These are phyloP conservation scores for Premnoplex brunnescens DNA, from an alignment of 2,797 vertebrate species.

Conservation along the genomic window DNA sequence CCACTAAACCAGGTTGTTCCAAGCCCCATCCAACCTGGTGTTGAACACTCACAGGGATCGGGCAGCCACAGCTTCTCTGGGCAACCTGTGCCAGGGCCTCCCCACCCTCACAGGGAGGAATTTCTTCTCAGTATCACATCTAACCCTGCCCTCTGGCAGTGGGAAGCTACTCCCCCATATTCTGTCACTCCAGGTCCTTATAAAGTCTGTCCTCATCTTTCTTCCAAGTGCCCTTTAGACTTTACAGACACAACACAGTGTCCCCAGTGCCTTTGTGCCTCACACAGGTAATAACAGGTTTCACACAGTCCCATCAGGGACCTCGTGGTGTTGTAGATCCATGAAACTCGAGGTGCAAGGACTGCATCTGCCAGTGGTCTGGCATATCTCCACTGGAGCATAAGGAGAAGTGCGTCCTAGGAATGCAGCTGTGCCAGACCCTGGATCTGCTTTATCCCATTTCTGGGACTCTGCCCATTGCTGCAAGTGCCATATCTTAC, in stretches of 20 bases:
- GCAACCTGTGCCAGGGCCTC: neutral
- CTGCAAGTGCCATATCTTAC: neutral
- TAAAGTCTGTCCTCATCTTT: neutral
- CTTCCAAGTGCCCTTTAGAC: too few species aligned
- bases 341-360: fast-evolving
- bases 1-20: fast-evolving
- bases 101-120: neutral
- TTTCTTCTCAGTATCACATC: neutral
- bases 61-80: neutral
- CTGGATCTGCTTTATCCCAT: fast-evolving
- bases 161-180: neutral
- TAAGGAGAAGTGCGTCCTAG: neutral
- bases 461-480: neutral
- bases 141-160: fast-evolving
- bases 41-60: neutral
- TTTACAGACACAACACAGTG: neutral
- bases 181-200: neutral
- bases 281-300: fast-evolving
- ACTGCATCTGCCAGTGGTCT: too few species aligned
- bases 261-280: neutral
- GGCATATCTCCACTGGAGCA: neutral
- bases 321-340: fast-evolving
- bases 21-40: fast-evolving
- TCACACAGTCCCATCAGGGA: fast-evolving
- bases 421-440: neutral